Evolutionary conservation across 2,888 invertebrate genomes (phyloP), one percentile per base, ranked within the genome.

Genomic region (Pyrochroa serraticornis): DNA sequence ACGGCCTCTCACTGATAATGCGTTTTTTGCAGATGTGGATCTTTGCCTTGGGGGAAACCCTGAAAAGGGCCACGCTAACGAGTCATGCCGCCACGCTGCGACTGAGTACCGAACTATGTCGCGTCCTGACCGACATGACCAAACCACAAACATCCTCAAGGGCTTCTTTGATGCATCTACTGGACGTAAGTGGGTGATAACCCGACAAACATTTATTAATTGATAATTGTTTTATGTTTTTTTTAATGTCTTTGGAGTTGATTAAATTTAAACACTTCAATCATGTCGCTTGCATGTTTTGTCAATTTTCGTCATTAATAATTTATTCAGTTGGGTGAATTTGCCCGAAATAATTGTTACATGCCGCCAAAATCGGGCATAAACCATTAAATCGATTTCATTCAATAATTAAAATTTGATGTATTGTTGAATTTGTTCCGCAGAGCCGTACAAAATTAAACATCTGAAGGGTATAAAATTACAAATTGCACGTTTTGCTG

Each of bases 141-240:
- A 81, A 81, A 64, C 79, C 80, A 52, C 82, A 83, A 71, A 79
- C 82, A 33, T 72, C 79, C 47, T 74, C 80, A 52, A 80, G 85
- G 64, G 84, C 85, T 42, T 83, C 84, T 49, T 78, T 85, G 65
- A 85, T 85, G 85, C 82, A 84, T 77, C 80, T 85, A 42, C 79
- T 85, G 32, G 84, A 85, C 70, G 85, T 85, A 76, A 84, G 85
- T 35, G 36, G 35, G 35, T 43, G 32, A 34, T 43, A 33, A 10
- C 37, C 1, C 8, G 42, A 35, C 52, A 43, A 38, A 10, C 33
- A 41, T 31, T 33, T 39, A 39, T 13, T 33, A 36, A 32, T n/a
- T n/a, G n/a, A n/a, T n/a, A n/a, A n/a, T n/a, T n/a, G n/a, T n/a
- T n/a, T n/a, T n/a, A n/a, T n/a, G n/a, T n/a, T n/a, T n/a, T n/a